Conservation (phyloP, 35 echinoderm and acorn worm genomes). For the Ophioderma brevispina region DNA sequence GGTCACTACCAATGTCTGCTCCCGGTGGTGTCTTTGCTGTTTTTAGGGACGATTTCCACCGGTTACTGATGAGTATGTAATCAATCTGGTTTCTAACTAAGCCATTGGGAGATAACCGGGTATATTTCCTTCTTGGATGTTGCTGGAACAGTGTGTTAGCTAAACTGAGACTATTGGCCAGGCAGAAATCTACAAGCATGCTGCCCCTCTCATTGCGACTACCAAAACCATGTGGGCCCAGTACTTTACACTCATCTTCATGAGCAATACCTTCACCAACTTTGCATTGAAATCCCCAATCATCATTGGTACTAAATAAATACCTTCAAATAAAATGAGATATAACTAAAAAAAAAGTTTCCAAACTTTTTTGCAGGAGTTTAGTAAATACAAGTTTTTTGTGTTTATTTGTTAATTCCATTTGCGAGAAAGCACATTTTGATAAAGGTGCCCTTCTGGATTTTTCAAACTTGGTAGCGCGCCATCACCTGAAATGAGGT, state of each 20-base stretch:
- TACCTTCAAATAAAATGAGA: too few relatives aligned
- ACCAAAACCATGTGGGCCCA: background rate
- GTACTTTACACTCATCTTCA: background rate
- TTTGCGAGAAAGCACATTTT: too few relatives aligned
- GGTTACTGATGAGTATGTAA: constrained; percentile 21
- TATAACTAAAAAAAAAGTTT: too few relatives aligned
- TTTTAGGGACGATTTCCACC: constrained; percentile 28
- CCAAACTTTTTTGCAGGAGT: too few relatives aligned
- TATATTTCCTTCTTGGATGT: constrained; percentile 20
- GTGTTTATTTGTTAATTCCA: too few relatives aligned
- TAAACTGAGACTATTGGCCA: background rate
- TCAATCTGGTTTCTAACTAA: constrained; percentile 39
- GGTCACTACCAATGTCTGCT: constrained; percentile 73
- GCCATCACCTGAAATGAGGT: too few relatives aligned
- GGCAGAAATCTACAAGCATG: background rate
- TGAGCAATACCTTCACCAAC: background rate
- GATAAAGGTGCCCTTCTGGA: too few relatives aligned
- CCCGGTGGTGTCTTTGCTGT: constrained; percentile 43
- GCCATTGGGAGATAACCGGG: constrained; percentile 15
- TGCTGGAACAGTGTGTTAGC: constrained; percentile 39
- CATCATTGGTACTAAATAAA: too few relatives aligned
- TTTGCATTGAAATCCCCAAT: background rate
- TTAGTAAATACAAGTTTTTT: too few relatives aligned
- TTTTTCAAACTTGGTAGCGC: too few relatives aligned
- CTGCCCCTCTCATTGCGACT: background rate